A percentile compares a stretch with the other conserved stretches of the same genome.
These are phyloP conservation scores for Tetropium fuscum DNA, from an alignment of 2,888 invertebrate genomes.

Conservation along the genomic window DNA sequence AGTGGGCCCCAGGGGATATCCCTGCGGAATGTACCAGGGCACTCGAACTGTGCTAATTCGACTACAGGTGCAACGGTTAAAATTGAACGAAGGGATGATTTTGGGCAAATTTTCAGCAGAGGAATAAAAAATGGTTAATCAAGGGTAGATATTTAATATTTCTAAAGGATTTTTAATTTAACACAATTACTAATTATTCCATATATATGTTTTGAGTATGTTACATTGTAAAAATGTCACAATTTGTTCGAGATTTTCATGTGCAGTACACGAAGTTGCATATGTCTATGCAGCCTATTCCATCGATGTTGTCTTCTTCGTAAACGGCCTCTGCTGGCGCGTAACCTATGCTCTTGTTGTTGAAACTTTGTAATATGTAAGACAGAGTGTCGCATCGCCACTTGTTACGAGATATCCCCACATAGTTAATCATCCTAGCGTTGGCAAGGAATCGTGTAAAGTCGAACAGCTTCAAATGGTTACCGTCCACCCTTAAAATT, in stretches of 20 bases:
- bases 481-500: constrained; percentile 40
- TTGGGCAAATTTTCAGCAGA: too few relatives aligned
- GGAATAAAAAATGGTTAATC: too few relatives aligned
- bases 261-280: constrained; percentile 40
- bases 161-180: too few relatives aligned
- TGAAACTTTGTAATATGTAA: constrained; percentile 39
- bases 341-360: constrained; percentile 34
- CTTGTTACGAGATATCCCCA: constrained; percentile 44
- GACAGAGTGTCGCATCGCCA: constrained; percentile 45
- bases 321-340: constrained; percentile 25
- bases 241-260: constrained; percentile 24
- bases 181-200: too few relatives aligned
- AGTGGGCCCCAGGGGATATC: too few relatives aligned
- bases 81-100: too few relatives aligned
- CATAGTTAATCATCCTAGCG: constrained; percentile 30
- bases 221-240: too few relatives aligned
- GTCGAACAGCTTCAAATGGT: constrained; percentile 42
- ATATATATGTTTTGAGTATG: too few relatives aligned
- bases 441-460: constrained; percentile 31
- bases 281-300: constrained; percentile 42
- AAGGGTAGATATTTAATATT: too few relatives aligned
- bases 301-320: constrained; percentile 39
- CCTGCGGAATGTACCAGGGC: too few relatives aligned
- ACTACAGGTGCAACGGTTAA: too few relatives aligned
- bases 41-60: too few relatives aligned